Evolutionary conservation across 2,888 invertebrate genomes (phyloP), one percentile per base, ranked within the genome.

Genomic region (Heteropelma amictum): DNA sequence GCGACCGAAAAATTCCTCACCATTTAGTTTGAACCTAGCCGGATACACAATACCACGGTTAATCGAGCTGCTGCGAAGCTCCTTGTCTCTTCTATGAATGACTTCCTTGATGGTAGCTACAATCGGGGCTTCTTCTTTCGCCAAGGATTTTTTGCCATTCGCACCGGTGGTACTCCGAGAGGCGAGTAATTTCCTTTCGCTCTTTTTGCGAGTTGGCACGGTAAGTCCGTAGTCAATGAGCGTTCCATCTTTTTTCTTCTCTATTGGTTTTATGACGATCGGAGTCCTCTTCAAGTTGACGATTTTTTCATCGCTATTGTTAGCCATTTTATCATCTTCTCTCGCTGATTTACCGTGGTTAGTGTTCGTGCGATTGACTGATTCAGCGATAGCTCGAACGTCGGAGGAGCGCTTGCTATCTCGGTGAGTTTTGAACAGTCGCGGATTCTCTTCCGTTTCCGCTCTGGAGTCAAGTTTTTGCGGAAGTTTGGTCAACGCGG

Each of bases 201-300:
- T 30, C 14, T 72, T 76, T 72, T 76, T 77, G 45, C 80, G 79
- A 47, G 82, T 82, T 6, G 80, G 67, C n/a, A 85, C 78, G 10
- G 77, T 81, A 12, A 82, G 58, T 0, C 82, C 83, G 56, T 81
- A 83, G 77, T 85, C 84, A 14, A 83, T 83, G 47, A 84, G 72
- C 19, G 80, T 84, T 0, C 81, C 82, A 8, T 83, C 83, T 10
- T 84, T 76, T 17, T 63, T 81, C 65, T 83, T 84, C 56, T 83
- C 82, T 28, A 84, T 82, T 7, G 84, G 82, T 58, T 77, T 82
- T 65, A 84, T 68, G 0, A 65, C 60, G 23, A 79, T 42, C 0
- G 76, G 10, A 3, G 79, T 64, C 53, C 79, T 60, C 51, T 76
- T 71, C 5, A 75, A 64, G 21, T 61, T 71, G 3, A n/a, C 5